Conservation (phyloP, 2,797 vertebrate species). For the Cirrhinus mrigala region DNA sequence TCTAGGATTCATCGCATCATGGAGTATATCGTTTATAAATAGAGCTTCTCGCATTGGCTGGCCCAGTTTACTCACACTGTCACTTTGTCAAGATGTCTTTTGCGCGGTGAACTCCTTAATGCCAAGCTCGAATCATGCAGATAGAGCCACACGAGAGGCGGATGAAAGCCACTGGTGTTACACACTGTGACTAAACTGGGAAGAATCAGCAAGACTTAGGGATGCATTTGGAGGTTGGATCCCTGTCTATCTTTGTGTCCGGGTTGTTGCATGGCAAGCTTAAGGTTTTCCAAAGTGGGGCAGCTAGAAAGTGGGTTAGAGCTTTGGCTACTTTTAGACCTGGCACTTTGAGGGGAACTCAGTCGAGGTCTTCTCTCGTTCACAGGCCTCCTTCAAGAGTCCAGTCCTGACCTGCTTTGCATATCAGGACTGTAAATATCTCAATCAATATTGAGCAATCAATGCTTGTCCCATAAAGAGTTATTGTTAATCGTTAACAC, state of each 20-base stretch:
- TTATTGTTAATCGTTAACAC: slow-evolving; percentile 64
- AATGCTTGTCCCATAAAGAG: slow-evolving; percentile 61
- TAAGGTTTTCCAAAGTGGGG: slow-evolving; percentile 58
- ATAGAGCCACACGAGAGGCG: slow-evolving; percentile 30
- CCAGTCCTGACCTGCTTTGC: slow-evolving; percentile 32
- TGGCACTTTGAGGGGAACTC: slow-evolving; percentile 41
- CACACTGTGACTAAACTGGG: slow-evolving; percentile 25
- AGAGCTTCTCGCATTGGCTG: slow-evolving; percentile 55
- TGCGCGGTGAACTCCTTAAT: slow-evolving; percentile 24
- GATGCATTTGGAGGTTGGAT: slow-evolving; percentile 30
- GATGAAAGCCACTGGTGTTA: slow-evolving; percentile 37
- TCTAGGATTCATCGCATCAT: slow-evolving; percentile 23
- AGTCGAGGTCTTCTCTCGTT: slow-evolving; percentile 39
- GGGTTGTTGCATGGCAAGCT: slow-evolving; percentile 31
- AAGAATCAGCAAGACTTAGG: slow-evolving; percentile 28
- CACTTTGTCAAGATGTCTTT: slow-evolving; percentile 38
- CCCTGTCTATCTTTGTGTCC: slow-evolving; percentile 37
- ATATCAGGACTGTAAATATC: slow-evolving; percentile 61
- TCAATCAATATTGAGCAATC: slow-evolving; percentile 44
- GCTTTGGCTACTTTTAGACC: slow-evolving; percentile 39
- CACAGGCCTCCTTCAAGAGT: neutral
- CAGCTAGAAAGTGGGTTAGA: slow-evolving; percentile 56
- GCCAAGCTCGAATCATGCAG: slow-evolving; percentile 20
- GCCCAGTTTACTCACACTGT: slow-evolving; percentile 61
- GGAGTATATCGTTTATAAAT: slow-evolving; percentile 57